These are phyloP conservation scores for Diadegma fenestrale DNA, from an alignment of 2,888 invertebrate genomes.

Conservation along the genomic window DNA sequence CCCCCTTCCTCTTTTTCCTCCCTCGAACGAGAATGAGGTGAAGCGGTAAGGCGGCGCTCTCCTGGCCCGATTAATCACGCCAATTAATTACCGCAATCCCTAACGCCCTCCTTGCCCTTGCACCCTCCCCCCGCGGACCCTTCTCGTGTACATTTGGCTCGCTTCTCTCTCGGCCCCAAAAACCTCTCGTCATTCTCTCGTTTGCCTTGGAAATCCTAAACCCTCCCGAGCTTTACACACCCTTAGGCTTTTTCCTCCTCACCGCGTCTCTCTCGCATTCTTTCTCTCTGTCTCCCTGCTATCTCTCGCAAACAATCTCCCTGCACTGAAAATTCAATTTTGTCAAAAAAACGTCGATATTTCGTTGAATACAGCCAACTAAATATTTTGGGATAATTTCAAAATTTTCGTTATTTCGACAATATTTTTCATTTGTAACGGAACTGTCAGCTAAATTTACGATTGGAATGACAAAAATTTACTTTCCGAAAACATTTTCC, in stretches of 20 bases:
- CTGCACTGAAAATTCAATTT: too few species aligned
- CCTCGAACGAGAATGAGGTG: conserved; percentile 19
- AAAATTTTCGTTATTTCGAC: too few species aligned
- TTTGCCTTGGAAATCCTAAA: conserved; percentile 55
- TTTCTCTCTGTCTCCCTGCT: background rate
- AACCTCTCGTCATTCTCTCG: conserved; percentile 39
- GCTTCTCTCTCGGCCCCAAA: conserved; percentile 4
- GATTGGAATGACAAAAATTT: too few species aligned
- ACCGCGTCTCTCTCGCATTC: background rate
- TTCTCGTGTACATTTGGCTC: conserved; percentile 12
- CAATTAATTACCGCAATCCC: conserved; percentile 67
- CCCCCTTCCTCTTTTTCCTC: conserved; percentile 32
- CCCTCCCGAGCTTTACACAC: conserved; percentile 25
- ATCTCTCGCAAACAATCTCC: conserved; percentile 39
- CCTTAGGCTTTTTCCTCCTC: conserved; percentile 6
- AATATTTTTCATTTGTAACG: too few species aligned
- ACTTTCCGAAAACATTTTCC: too few species aligned
- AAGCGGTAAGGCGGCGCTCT: conserved; percentile 45
- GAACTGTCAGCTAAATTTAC: too few species aligned
- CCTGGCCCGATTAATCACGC: conserved; percentile 67
- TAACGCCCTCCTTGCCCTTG: conserved; percentile 17
- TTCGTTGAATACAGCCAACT: too few species aligned
- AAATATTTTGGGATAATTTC: too few species aligned
- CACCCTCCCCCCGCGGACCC: background rate
- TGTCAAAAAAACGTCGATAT: too few species aligned